phyloP scores from a whole-genome alignment of 1,140 invertebrate species.

The Diachasmimorpha longicaudata region DNA sequence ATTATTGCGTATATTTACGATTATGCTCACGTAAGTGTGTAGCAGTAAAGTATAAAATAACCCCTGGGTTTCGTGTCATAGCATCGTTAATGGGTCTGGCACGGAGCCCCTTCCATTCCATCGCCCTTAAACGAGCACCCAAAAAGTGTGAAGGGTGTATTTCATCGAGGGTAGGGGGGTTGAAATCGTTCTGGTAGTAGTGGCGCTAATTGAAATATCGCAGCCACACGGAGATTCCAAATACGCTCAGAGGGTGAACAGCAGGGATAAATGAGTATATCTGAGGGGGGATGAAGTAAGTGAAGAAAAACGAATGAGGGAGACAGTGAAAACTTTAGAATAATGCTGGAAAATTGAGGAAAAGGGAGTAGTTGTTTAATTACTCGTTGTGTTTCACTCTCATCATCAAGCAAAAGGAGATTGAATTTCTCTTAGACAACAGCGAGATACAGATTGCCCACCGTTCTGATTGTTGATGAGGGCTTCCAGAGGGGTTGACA shows the following conservation, averaged over 20 bases:
- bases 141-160: neutral
- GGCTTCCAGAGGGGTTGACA: neutral
- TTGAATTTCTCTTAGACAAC: conserved; percentile 15
- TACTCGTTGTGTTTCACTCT: neutral
- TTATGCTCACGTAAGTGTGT: neutral
- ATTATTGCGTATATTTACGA: neutral
- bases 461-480: neutral
- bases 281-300: neutral
- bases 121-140: conserved; percentile 19
- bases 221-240: conserved; percentile 56
- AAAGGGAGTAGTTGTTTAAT: neutral
- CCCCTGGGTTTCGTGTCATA: conserved; percentile 11
- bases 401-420: conserved; percentile 49
- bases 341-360: neutral
- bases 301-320: neutral
- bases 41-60: conserved; percentile 11
- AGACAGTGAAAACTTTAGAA: conserved; percentile 4
- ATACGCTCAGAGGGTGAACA: conserved; percentile 36
- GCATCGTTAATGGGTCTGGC: conserved; percentile 10
- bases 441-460: neutral
- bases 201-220: conserved; percentile 62
- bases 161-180: neutral
- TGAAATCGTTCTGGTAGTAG: conserved; percentile 8
- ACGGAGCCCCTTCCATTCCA: conserved; percentile 6
- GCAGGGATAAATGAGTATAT: too few relatives aligned